These are phyloP conservation scores for Leucophenga montana DNA, from an alignment of 2,888 invertebrate species.

Conservation along the genomic window DNA sequence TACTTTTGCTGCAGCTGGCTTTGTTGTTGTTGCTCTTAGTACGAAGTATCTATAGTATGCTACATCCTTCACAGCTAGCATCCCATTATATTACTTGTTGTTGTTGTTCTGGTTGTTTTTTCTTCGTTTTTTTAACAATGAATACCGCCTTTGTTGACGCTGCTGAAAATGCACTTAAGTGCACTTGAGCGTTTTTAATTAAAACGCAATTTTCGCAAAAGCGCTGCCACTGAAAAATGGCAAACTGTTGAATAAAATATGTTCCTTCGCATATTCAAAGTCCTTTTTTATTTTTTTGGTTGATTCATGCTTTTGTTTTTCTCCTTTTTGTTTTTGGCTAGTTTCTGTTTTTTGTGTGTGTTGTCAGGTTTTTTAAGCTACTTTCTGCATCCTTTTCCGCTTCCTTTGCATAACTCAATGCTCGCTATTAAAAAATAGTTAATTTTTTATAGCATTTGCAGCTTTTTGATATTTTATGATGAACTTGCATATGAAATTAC, in stretches of 20 bases:
- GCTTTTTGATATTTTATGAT: background rate
- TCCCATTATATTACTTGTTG: background rate
- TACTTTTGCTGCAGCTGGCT: constrained; percentile 27
- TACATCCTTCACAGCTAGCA: background rate
- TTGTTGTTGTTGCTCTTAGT: constrained; percentile 33
- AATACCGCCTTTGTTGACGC: constrained; percentile 52
- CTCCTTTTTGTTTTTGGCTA: constrained; percentile 23
- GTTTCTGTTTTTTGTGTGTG: too few species aligned
- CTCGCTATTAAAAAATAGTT: constrained; percentile 7
- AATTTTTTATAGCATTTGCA: constrained; percentile 23
- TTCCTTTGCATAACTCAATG: too few species aligned
- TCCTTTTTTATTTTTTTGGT: constrained; percentile 4
- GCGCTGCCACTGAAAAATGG: constrained; percentile 43
- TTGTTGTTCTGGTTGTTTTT: too few species aligned
- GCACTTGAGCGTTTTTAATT: constrained; percentile 66
- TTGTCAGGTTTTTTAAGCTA: too few species aligned
- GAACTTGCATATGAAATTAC: background rate
- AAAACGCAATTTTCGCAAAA: constrained; percentile 60
- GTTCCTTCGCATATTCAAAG: constrained; percentile 20
- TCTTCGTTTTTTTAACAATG: constrained; percentile 30
- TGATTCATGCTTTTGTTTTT: background rate
- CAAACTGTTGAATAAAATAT: constrained; percentile 52
- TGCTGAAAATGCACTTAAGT: constrained; percentile 61
- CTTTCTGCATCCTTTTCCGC: too few species aligned
- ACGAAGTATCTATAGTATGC: constrained; percentile 1